Conservation (phyloP, 2,888 invertebrate species). For the Drosophila buzzatii region DNA sequence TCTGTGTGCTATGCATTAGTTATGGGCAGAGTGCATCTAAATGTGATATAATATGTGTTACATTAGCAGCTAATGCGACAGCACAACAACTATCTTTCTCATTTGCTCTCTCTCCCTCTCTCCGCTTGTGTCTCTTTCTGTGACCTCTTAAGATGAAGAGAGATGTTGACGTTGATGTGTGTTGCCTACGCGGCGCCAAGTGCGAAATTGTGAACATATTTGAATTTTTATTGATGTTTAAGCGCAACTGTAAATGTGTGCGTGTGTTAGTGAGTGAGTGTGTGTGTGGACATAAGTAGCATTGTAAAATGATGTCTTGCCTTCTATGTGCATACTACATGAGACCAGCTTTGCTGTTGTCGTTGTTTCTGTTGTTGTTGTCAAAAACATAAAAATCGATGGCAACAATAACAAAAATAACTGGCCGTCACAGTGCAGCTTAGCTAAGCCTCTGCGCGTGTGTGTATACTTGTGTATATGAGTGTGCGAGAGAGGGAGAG, state of each 20-base stretch:
- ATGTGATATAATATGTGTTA: conserved; percentile 22
- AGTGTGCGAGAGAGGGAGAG: neutral
- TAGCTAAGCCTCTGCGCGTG: conserved; percentile 32
- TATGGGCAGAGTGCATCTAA: conserved; percentile 18
- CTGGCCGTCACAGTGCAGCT: conserved; percentile 50
- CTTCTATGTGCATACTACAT: conserved; percentile 71
- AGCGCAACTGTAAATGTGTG: conserved; percentile 22
- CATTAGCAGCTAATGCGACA: conserved; percentile 39
- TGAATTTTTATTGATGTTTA: conserved; percentile 70
- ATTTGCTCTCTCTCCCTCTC: neutral
- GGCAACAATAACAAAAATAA: conserved; percentile 50
- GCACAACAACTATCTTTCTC: neutral
- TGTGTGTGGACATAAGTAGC: conserved; percentile 69
- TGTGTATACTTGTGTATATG: conserved; percentile 3
- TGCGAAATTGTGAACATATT: conserved; percentile 73
- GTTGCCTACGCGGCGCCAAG: conserved; percentile 61
- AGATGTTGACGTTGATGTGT: conserved; percentile 40
- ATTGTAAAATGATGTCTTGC: conserved; percentile 79
- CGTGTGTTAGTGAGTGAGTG: conserved; percentile 18
- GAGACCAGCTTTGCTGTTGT: conserved; percentile 26
- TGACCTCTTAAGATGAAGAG: conserved; percentile 54
- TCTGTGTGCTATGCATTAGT: conserved; percentile 9
- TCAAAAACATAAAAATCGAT: conserved; percentile 72
- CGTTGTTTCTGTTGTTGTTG: conserved; percentile 40
- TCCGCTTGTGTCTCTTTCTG: neutral